A percentile compares a stretch with the other conserved stretches of the same genome.
Evolutionary conservation across 2,888 invertebrate genomes (phyloP).

Genomic region (Atrina japonica): DNA sequence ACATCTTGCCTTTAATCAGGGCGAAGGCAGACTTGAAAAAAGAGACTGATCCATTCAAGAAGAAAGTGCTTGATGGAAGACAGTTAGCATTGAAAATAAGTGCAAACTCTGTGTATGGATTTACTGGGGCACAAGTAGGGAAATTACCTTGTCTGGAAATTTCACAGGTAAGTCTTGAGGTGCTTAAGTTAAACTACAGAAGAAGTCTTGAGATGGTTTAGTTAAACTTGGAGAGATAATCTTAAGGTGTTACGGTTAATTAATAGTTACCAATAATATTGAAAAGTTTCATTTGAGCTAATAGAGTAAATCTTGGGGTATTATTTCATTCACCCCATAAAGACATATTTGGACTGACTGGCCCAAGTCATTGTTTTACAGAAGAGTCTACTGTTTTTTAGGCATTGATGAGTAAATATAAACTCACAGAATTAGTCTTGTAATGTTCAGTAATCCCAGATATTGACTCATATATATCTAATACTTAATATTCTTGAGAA

Average conservation of each 20-base stretch:
- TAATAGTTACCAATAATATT: neutral
- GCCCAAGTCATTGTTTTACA: too few relatives aligned
- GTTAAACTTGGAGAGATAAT: neutral
- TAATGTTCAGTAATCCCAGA: too few relatives aligned
- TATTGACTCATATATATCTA: neutral
- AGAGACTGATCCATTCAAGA: conserved; percentile 96
- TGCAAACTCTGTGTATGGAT: conserved; percentile 99
- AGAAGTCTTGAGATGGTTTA: neutral
- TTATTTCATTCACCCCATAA: too few relatives aligned
- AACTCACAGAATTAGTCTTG: too few relatives aligned
- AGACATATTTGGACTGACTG: too few relatives aligned
- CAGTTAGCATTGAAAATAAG: conserved; percentile 98
- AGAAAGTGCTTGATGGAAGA: conserved; percentile 95
- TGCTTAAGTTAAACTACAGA: too few relatives aligned
- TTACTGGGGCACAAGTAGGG: conserved; percentile 99
- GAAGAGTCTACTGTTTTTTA: too few relatives aligned
- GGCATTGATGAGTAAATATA: too few relatives aligned
- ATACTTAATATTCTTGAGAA: neutral
- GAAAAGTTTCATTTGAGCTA: too few relatives aligned
- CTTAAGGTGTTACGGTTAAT: neutral
- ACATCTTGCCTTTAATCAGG: conserved; percentile 70
- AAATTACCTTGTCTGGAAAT: conserved; percentile 97
- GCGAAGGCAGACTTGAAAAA: conserved; percentile 97
- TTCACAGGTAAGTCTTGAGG: conserved; percentile 87
- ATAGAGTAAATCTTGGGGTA: too few relatives aligned